Conservation (phyloP, 1,140 invertebrate species). For the Drosophila albomicans region DNA sequence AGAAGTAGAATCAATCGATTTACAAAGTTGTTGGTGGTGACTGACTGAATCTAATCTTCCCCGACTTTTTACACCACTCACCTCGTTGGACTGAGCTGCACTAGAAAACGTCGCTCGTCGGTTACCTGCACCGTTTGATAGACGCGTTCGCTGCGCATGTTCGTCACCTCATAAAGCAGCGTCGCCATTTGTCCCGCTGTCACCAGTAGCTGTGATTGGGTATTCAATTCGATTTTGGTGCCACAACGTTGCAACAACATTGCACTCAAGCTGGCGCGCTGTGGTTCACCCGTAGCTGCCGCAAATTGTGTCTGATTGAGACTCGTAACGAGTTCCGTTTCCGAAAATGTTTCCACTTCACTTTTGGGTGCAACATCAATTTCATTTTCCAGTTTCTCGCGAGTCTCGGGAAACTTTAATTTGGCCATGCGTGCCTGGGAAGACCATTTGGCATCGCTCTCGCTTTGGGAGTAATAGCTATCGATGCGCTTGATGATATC, state of each 20-base stretch:
- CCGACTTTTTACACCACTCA: conserved; percentile 25
- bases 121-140: conserved; percentile 86
- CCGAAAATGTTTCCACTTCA: conserved; percentile 79
- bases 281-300: conserved; percentile 44
- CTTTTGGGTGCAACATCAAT: conserved; percentile 58
- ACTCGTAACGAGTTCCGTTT: conserved; percentile 68
- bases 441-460: conserved; percentile 10
- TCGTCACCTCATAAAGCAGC: conserved; percentile 87
- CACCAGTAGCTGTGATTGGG: conserved; percentile 75
- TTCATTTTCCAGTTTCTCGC: conserved; percentile 55
- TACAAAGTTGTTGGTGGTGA: background rate
- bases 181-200: conserved; percentile 67
- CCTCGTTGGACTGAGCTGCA: conserved; percentile 84
- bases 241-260: conserved; percentile 71
- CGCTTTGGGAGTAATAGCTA: conserved; percentile 61
- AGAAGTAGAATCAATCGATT: background rate
- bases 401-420: conserved; percentile 63
- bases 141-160: conserved; percentile 85
- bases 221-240: conserved; percentile 80
- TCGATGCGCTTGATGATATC: conserved; percentile 81
- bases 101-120: conserved; percentile 86
- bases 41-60: background rate
- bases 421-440: conserved; percentile 44
- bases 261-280: conserved; percentile 52
- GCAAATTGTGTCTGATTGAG: conserved; percentile 61